Evolutionary conservation across 2,113 vertebrate species (phyloP), one percentile per base, ranked within the genome.

Genomic region (Natator depressus): DNA sequence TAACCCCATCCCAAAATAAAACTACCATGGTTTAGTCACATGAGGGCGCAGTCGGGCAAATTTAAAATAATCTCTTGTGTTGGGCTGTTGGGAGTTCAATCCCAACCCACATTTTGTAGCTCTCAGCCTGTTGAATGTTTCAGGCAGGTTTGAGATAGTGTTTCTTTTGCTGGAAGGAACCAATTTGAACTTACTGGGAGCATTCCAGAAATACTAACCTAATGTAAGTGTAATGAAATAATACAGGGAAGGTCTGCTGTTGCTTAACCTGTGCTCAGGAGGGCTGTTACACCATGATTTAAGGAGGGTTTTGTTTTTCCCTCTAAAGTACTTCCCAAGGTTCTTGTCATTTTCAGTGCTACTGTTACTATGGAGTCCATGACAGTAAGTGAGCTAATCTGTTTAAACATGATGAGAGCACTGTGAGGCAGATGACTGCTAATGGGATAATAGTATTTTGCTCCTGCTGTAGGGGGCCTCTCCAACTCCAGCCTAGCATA

Each of bases 41-140:
- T 93, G 96, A 82, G 95, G 96, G 96, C 92, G 96, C 93, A 80
- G 1, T 78, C 62, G 90, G 94, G 82, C 94, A 91, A 88, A 47
- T 59, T 1, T 62, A 22, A 89, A 80, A 27, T 27, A 5, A 14
- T 4, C 24, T 51, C 55, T 13, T 2, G n/a, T 10, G 5, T 72
- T 9, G 19, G 4, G 80, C 88, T n/a, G 6, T 35, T 1, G 55
- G 3, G 17, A 47, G 6, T 76, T 35, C 46, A 72, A 20, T 6
- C 10, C 83, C 46, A 55, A 75, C 3, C 9, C 1, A 17, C 10
- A 42, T 1, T 2, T 10, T 3, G 83, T 49, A 55, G 91, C 83
- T 89, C 87, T 27, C 65, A 2, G 81, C 88, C 55, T 27, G 22
- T 27, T 89, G 55, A 16, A 3, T 54, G 35, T 6, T 0, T 11